phyloP scores from a whole-genome alignment of 2,888 invertebrate species.

The Agapetus fuscipes region DNA sequence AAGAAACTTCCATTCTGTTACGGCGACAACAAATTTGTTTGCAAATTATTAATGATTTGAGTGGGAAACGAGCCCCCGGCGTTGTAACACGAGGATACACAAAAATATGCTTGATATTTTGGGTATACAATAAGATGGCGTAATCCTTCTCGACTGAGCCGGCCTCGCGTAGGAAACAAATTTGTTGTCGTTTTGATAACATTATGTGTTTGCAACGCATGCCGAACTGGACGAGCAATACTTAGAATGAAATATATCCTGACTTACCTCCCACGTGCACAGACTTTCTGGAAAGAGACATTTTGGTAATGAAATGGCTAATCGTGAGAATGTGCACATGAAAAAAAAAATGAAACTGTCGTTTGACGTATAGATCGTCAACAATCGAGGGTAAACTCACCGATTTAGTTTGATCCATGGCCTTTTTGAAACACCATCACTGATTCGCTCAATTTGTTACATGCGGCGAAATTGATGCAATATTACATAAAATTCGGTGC shows the following conservation, averaged over 20 bases:
- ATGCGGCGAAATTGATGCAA: conserved; percentile 25
- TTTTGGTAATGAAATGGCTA: conserved; percentile 50
- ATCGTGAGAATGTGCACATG: conserved; percentile 48
- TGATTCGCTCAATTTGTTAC: conserved; percentile 32
- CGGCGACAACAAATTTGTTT: too few relatives aligned
- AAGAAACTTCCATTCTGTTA: too few relatives aligned
- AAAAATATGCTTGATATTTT: too few relatives aligned
- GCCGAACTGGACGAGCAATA: conserved; percentile 4
- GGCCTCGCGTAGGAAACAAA: too few relatives aligned
- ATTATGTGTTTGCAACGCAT: too few relatives aligned
- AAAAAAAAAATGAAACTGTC: conserved; percentile 49
- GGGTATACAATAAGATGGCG: conserved; percentile 48
- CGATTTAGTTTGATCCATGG: conserved; percentile 53
- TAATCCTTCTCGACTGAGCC: too few relatives aligned
- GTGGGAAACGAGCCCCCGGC: too few relatives aligned
- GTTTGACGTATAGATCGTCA: conserved; percentile 30
- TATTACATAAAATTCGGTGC: conserved; percentile 36
- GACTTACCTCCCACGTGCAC: conserved; percentile 48
- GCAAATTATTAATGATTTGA: too few relatives aligned
- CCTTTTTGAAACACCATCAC: conserved; percentile 48
- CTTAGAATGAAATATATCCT: conserved; percentile 19
- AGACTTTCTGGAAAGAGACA: conserved; percentile 48
- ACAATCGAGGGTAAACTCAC: conserved; percentile 32
- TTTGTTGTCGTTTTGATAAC: too few relatives aligned
- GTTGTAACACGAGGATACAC: too few relatives aligned